Conservation (phyloP, 2,797 vertebrate genomes). For the Typhlichthys eigenmanni region DNA sequence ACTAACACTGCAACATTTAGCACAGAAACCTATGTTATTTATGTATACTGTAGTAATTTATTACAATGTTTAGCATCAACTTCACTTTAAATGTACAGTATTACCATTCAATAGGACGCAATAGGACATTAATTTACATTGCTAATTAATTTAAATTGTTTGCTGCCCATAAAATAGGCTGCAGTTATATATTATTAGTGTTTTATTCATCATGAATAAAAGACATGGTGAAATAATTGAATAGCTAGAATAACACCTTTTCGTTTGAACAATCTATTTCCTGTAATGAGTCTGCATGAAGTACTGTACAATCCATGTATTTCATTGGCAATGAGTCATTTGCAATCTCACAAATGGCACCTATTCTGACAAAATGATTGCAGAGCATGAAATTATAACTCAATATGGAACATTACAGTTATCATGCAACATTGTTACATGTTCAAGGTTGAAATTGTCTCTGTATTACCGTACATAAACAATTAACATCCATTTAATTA, state of each 20-base stretch:
- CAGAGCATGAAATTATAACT: slow-evolving; percentile 27
- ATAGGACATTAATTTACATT: slow-evolving; percentile 9
- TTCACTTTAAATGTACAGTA: slow-evolving; percentile 21
- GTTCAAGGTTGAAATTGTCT: background rate
- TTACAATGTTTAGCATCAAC: slow-evolving; percentile 11
- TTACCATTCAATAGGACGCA: slow-evolving; percentile 10
- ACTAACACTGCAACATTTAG: too few relatives aligned
- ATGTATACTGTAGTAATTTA: too few relatives aligned
- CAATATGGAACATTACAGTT: slow-evolving; percentile 22
- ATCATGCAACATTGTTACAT: slow-evolving; percentile 3
- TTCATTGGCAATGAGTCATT: slow-evolving; percentile 28
- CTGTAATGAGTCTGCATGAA: slow-evolving; percentile 21
- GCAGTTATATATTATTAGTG: background rate
- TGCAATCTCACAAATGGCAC: slow-evolving; percentile 32
- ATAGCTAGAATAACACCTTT: slow-evolving; percentile 18
- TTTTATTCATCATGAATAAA: slow-evolving; percentile 10
- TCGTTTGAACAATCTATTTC: slow-evolving; percentile 31
- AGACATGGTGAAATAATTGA: slow-evolving; percentile 9
- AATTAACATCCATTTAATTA: too few relatives aligned
- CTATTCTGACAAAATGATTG: slow-evolving; percentile 35
- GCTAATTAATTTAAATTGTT: slow-evolving; percentile 21
- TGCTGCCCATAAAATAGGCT: slow-evolving; percentile 6
- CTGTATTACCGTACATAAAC: too few relatives aligned
- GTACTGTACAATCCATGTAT: slow-evolving; percentile 33
- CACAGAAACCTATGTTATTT: too few relatives aligned